Base-by-base conservation (phyloP, 2,113 vertebrate genomes). In the Pelecanoides urinatrix region DNA sequence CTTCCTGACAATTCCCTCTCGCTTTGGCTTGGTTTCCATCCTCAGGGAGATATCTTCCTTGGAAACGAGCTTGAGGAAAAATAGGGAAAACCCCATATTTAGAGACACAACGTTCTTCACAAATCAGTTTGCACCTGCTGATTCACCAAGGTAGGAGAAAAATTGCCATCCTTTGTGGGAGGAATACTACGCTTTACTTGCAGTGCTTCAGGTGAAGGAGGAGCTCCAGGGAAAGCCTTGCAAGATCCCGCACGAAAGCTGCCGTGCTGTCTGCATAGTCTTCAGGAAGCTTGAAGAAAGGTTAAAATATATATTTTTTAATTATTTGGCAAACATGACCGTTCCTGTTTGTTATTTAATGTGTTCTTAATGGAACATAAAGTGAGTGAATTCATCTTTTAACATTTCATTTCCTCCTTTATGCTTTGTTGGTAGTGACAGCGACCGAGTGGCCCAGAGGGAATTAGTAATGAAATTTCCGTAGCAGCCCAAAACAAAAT, bases 361-460 rank as follows among this genome's bases (percentile, higher is more conserved):
- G 34, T 82, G 42, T 40, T 94, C 42, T 61, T 94, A 87, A 80
- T 67, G 79, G 85, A 94, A 77, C 68, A 79, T 45, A 53, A 75
- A 92, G 65, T 29, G 68, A 96, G 62, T 30, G 49, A 95, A 91
- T 56, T 52, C 50, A 5, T 91, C 78, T 81, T 88, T 62, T 73
- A 95, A 86, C 45, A 70, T 90, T 86, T 92, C 67, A 66, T 96
- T 96, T 94, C 53, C 63, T 96, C 77, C 30, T 91, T 90, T 90
- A 52, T 40, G 88, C 55, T 88, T 74, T 90, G 32, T 52, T 22
- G 55, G 87, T 66, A 66, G 75, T 50, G 79, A 94, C 12, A 40
- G 86, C 75, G 92, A 90, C 74, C 16, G 58, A 96, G 40, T 75
- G 65, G 61, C 58, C 80, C 56, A 63, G 36, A 84, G 88, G 71